Evolutionary conservation across 1,140 invertebrate species (phyloP).

Genomic region (Pentalonia nigronervosa): DNA sequence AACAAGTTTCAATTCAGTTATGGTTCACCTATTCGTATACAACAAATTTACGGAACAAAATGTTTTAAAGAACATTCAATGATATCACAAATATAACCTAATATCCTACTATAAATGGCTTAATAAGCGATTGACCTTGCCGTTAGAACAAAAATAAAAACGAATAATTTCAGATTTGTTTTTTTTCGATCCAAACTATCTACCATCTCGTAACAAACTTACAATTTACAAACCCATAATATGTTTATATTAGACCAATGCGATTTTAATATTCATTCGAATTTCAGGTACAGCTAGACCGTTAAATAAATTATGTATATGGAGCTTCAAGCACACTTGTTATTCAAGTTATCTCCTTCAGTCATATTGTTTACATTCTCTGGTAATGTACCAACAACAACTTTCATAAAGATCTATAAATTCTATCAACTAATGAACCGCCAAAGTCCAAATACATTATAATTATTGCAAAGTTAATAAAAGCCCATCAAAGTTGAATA

Average conservation of each 20-base stretch:
- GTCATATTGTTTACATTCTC: background rate
- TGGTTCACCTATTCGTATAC: background rate
- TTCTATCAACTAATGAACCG: background rate
- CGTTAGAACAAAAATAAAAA: background rate
- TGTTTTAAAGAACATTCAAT: background rate
- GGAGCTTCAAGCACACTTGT: background rate
- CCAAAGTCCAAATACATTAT: background rate
- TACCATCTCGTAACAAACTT: background rate
- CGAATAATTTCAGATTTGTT: background rate
- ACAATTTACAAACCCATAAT: background rate
- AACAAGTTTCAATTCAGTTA: background rate
- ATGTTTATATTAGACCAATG: background rate
- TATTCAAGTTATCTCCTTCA: background rate
- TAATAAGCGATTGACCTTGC: background rate
- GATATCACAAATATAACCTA: background rate
- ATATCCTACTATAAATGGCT: background rate
- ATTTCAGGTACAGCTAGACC: background rate
- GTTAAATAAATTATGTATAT: background rate
- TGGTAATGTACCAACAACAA: background rate
- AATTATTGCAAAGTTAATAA: background rate
- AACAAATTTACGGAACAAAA: background rate
- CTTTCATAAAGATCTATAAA: background rate
- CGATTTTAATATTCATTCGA: background rate
- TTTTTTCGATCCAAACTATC: background rate
- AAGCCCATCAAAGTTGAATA: background rate